Evolutionary conservation across 2,113 vertebrate species (phyloP), one percentile per base, ranked within the genome.

Genomic region (Datnioides undecimradiatus): DNA sequence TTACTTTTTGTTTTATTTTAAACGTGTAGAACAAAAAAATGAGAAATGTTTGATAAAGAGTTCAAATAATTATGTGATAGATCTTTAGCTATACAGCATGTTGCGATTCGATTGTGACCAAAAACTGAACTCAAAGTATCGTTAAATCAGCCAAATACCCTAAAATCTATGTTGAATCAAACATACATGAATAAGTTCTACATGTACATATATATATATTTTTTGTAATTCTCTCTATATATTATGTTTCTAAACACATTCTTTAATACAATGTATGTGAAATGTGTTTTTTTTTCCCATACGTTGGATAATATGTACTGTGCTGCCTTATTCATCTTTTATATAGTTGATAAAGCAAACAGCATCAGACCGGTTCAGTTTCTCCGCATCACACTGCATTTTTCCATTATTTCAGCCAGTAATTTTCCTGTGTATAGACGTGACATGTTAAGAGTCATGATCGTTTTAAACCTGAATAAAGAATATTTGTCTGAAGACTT

Each of bases 251-350:
- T 57, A 34, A 80, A 72, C n/a, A 51, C 45, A 57, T 83, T 75
- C 29, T 29, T 73, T 34, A 41, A 25, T 59, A 58, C 43, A 63
- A 63, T 81, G 23, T 73, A 66, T 70, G 79, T 91, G 80, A 90
- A 87, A 87, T 86, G 43, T 85, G 69, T 84, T 86, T 85, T 88
- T 84, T 83, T 85, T 88, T 84, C 82, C 55, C 46, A 54, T 63
- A 49, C 51, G 48, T 77, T 91, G 83, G 79, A 91, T 87, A 75
- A 85, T 76, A 59, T 87, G 79, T 92, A 76, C 86, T 92, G 90
- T 93, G 85, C 78, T 93, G 93, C 90, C 90, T 91, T 94, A 91
- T 85, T 81, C 73, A 80, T 85, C 63, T 89, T 79, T 90, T 88
- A 60, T 72, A 84, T 51, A 82, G 62, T 31, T 85, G 77, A 78